These are phyloP conservation scores for Philaenus spumarius DNA, from an alignment of 1,140 invertebrate species.

Conservation along the genomic window DNA sequence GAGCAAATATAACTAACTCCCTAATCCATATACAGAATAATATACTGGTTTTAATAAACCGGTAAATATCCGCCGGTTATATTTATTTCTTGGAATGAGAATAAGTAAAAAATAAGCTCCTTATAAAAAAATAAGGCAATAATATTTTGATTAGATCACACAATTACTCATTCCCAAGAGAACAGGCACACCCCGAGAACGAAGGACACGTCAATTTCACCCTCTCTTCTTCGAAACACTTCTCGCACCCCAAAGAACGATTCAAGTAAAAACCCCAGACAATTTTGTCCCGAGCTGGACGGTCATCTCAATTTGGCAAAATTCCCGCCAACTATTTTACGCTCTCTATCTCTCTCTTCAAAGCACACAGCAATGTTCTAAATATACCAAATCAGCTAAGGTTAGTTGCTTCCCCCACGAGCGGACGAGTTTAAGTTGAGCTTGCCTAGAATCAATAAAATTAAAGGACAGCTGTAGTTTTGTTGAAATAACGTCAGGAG, in stretches of 20 bases:
- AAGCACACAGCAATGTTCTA: constrained; percentile 5
- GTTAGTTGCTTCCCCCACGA: constrained; percentile 1
- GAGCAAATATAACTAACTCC: too few relatives aligned
- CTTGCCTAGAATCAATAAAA: constrained; percentile 12
- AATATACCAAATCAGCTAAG: constrained; percentile 18
- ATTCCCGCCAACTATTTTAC: constrained; percentile 20
- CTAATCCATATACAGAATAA: too few relatives aligned
- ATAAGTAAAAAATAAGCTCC: too few relatives aligned
- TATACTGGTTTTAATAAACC: too few relatives aligned
- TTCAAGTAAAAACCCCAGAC: too few relatives aligned
- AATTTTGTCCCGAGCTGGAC: background rate
- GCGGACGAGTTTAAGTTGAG: constrained; percentile 6
- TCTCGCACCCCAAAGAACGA: constrained; percentile 4
- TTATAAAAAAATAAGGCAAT: too few relatives aligned
- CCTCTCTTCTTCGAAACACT: constrained; percentile 2
- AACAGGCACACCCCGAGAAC: too few relatives aligned
- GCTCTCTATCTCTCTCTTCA: too few relatives aligned
- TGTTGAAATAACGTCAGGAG: constrained; percentile 10
- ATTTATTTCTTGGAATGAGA: too few relatives aligned
- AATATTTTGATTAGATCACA: too few relatives aligned
- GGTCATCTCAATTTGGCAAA: constrained; percentile 19
- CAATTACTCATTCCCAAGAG: background rate
- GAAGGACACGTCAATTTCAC: too few relatives aligned
- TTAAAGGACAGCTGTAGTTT: constrained; percentile 6
- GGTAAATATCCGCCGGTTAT: too few relatives aligned